Evolutionary conservation across 1,140 invertebrate genomes (phyloP).

Genomic region (Saccostrea echinata): DNA sequence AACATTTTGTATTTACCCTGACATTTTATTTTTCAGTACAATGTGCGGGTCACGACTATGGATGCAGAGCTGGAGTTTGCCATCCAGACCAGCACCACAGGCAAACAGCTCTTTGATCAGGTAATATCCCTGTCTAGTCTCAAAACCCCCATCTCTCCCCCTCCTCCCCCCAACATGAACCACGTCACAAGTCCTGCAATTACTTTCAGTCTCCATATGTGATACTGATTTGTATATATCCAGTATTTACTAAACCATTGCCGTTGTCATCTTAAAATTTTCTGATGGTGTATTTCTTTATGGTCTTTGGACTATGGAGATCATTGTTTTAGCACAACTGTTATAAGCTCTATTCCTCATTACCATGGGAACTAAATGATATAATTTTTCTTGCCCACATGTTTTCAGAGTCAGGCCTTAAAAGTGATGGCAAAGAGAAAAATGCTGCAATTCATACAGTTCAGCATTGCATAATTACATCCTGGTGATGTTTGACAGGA

Average conservation of each 20-base stretch:
- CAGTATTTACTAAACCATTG: no score
- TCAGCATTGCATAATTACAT: not conserved
- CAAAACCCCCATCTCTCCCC: not conserved
- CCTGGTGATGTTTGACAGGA: not conserved
- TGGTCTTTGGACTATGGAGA: no score
- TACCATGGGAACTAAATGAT: not conserved
- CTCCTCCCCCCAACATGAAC: not conserved
- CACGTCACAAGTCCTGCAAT: no score
- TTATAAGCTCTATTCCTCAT: not conserved
- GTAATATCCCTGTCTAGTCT: slow-evolving; percentile 70
- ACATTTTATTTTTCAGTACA: slow-evolving; percentile 80
- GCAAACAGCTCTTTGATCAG: slow-evolving; percentile 99
- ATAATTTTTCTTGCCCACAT: not conserved
- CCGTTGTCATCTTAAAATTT: no score
- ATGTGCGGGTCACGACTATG: slow-evolving; percentile 99
- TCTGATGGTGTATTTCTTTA: no score
- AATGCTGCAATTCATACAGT: not conserved
- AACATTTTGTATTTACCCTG: no score
- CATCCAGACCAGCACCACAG: slow-evolving; percentile 99
- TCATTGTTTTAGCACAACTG: not conserved
- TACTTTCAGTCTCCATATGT: no score
- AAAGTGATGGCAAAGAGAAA: not conserved
- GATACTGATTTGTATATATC: no score
- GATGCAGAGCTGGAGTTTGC: slow-evolving; percentile 99
- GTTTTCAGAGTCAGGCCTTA: not conserved